phyloP scores from a whole-genome alignment of 2,888 invertebrate species.

The Stramonita haemastoma region DNA sequence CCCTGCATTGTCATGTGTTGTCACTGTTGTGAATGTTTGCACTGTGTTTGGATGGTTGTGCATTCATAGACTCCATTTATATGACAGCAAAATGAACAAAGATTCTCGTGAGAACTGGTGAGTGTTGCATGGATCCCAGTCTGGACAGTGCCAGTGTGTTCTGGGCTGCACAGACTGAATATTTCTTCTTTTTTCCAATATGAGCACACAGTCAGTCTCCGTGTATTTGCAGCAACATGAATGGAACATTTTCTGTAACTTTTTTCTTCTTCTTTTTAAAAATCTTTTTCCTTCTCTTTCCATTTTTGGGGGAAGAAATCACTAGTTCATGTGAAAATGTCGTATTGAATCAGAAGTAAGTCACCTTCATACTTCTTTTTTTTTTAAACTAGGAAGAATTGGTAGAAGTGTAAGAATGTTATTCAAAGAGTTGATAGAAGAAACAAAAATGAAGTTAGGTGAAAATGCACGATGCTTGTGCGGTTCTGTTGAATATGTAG shows the following conservation, averaged over 20 bases:
- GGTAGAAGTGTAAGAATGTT: too few relatives aligned
- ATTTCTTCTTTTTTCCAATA: neutral
- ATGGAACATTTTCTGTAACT: neutral
- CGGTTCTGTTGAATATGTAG: too few relatives aligned
- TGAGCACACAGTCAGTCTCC: neutral
- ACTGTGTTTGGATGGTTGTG: neutral
- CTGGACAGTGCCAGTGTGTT: neutral
- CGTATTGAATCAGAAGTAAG: too few relatives aligned
- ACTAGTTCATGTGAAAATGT: neutral
- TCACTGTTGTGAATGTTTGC: neutral
- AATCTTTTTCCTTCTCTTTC: neutral
- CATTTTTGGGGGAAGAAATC: neutral
- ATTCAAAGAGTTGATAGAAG: too few relatives aligned
- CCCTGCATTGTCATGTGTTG: too few relatives aligned
- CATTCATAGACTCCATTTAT: neutral
- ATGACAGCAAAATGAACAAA: constrained; percentile 28
- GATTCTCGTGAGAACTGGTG: constrained; percentile 21
- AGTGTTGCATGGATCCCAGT: constrained; percentile 8
- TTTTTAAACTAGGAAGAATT: too few relatives aligned
- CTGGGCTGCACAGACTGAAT: neutral
- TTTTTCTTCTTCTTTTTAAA: neutral
- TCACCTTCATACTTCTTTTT: too few relatives aligned
- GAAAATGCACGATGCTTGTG: too few relatives aligned
- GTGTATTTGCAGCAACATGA: neutral
- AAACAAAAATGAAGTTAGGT: too few relatives aligned